These are phyloP conservation scores for Scaptomyza montana DNA, from an alignment of 1,140 invertebrate species.

Conservation along the genomic window DNA sequence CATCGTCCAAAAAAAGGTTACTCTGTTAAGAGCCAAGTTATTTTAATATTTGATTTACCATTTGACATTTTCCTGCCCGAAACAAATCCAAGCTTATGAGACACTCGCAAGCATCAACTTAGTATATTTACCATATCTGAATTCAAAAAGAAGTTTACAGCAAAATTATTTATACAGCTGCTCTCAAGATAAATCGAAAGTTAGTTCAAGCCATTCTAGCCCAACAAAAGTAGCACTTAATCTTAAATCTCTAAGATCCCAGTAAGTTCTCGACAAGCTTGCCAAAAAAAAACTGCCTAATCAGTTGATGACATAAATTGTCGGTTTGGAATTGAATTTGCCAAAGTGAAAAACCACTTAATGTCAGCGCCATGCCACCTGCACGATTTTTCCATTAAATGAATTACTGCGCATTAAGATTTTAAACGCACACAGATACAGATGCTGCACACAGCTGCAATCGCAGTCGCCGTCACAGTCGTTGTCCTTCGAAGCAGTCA, in stretches of 20 bases:
- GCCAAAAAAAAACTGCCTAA: background rate
- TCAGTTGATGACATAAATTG: slow-evolving; percentile 5
- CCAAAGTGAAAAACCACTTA: slow-evolving; percentile 33
- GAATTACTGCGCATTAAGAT: slow-evolving; percentile 72
- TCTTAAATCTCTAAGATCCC: background rate
- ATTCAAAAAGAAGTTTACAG: no score
- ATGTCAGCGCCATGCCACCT: slow-evolving; percentile 28
- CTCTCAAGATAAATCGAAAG: no score
- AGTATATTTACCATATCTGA: no score
- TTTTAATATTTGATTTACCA: no score
- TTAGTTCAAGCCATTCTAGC: no score
- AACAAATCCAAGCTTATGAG: no score
- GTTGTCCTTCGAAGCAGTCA: slow-evolving; percentile 61
- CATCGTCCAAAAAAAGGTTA: no score
- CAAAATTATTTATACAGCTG: no score
- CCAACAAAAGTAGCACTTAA: no score
- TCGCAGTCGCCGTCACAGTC: slow-evolving; percentile 45
- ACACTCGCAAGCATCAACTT: no score
- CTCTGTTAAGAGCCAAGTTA: no score
- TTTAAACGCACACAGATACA: slow-evolving; percentile 29
- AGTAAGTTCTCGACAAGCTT: background rate
- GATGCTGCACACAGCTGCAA: slow-evolving; percentile 10
- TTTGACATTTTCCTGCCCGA: no score
- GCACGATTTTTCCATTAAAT: slow-evolving; percentile 50
- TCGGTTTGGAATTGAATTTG: slow-evolving; percentile 47